These are phyloP conservation scores for Benitochromis conjunctus DNA, from an alignment of 2,113 vertebrate species.

Conservation along the genomic window DNA sequence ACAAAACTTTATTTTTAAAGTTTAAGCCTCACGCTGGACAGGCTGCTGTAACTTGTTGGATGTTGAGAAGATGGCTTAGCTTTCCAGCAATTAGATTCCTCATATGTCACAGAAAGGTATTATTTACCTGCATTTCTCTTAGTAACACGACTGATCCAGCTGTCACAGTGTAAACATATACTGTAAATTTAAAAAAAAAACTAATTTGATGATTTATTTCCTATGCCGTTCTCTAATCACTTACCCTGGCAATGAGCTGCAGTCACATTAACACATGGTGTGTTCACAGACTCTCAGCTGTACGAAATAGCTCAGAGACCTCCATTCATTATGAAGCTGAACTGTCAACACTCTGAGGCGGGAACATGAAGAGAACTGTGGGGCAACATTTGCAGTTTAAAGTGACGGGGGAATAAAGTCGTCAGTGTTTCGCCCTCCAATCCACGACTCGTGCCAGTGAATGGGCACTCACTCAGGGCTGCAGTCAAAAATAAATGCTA, in stretches of 20 bases:
- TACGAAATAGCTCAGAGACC: constrained; percentile 19
- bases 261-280: neutral
- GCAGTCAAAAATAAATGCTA: constrained; percentile 60
- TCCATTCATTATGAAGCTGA: constrained; percentile 26
- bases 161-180: neutral
- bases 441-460: constrained; percentile 34
- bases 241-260: neutral
- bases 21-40: neutral
- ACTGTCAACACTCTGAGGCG: constrained; percentile 15
- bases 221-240: neutral
- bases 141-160: neutral
- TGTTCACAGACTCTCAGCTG: neutral
- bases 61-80: neutral
- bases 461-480: constrained; percentile 40
- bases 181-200: neutral
- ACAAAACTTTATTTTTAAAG: neutral
- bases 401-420: constrained; percentile 58
- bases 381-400: constrained; percentile 32
- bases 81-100: neutral
- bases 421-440: constrained; percentile 44
- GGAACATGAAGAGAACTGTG: constrained; percentile 28
- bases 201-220: neutral
- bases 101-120: neutral
- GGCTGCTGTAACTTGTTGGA: neutral
- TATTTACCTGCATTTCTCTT: neutral